Percentiles rank a stretch among this genome's conserved stretches.
Conservation (phyloP, 2,888 invertebrate species). For the Yponomeuta cagnagella region DNA sequence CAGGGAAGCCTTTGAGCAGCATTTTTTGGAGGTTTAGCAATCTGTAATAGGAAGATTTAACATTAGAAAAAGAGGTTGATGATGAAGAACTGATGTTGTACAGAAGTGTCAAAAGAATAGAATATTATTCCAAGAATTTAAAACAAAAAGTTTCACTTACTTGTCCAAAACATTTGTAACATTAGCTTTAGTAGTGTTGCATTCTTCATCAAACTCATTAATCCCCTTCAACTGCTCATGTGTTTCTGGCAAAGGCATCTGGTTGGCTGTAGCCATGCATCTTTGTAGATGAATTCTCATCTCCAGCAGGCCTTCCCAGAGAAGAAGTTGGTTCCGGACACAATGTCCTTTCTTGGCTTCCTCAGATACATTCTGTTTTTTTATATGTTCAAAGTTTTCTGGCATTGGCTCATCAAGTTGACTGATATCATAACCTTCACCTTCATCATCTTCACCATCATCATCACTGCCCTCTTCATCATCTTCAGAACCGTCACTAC, state of each 20-base stretch:
- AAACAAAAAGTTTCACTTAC: conserved; percentile 35
- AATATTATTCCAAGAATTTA: too few relatives aligned
- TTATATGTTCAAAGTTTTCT: conserved; percentile 75
- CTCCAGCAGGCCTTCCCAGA: conserved; percentile 93
- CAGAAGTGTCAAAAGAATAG: too few relatives aligned
- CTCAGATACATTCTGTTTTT: conserved; percentile 67
- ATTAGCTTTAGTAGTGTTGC: conserved; percentile 68
- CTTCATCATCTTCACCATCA: conserved; percentile 41
- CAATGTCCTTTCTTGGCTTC: conserved; percentile 80
- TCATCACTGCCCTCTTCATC: conserved; percentile 31
- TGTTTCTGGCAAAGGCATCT: conserved; percentile 81
- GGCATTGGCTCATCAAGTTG: conserved; percentile 62
- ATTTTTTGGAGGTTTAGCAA: conserved; percentile 56
- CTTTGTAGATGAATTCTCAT: conserved; percentile 92
- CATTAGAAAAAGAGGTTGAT: conserved; percentile 4
- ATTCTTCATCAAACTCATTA: conserved; percentile 68
- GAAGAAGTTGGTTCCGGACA: conserved; percentile 80
- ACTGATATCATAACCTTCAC: conserved; percentile 62
- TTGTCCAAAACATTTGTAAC: conserved; percentile 79
- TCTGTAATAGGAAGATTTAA: conserved; percentile 41
- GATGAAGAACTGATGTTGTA: too few relatives aligned
- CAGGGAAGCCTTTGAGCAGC: conserved; percentile 79
- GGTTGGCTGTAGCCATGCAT: conserved; percentile 83
- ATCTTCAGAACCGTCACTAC: conserved; percentile 26
- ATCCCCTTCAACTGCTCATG: conserved; percentile 65